A percentile compares a stretch with the other conserved stretches of the same genome.
Conservation (phyloP, 2,888 invertebrate species). For the Phanerotoma sp. region DNA sequence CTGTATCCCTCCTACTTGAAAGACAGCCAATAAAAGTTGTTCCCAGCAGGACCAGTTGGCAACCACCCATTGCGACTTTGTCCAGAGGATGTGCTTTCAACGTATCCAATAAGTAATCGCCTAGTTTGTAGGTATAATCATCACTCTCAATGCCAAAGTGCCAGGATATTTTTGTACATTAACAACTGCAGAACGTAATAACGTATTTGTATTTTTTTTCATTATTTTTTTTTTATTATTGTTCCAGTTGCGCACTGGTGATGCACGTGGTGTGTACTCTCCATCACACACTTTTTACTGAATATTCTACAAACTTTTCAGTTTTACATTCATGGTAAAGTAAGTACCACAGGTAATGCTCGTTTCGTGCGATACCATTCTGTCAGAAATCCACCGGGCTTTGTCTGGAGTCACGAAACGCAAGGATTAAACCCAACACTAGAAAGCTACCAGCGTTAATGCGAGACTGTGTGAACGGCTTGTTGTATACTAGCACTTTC, state of each 20-base stretch:
- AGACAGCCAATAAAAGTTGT: constrained; percentile 37
- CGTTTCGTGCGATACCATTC: constrained; percentile 56
- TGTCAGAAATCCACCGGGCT: constrained; percentile 56
- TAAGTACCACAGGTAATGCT: constrained; percentile 46
- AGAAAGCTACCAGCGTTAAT: constrained; percentile 32
- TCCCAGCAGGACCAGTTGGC: constrained; percentile 54
- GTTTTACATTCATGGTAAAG: constrained; percentile 19
- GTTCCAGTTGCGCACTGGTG: no score
- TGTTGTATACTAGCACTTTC: constrained; percentile 4
- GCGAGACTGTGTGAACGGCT: constrained; percentile 31
- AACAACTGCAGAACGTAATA: no score
- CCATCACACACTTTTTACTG: not conserved
- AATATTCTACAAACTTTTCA: not conserved
- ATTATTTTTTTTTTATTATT: no score
- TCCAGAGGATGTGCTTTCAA: constrained; percentile 31
- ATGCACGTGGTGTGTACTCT: not conserved
- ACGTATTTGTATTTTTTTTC: no score
- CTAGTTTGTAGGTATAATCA: not conserved
- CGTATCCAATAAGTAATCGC: constrained; percentile 14
- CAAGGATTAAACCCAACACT: constrained; percentile 54
- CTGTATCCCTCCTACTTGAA: constrained; percentile 35
- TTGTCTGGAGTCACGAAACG: constrained; percentile 57
- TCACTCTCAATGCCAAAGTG: not conserved
- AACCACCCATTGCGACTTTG: constrained; percentile 56
- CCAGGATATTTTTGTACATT: not conserved